Evolutionary conservation across 2,797 vertebrate species (phyloP).

Genomic region (Spondyliosoma cantharus): DNA sequence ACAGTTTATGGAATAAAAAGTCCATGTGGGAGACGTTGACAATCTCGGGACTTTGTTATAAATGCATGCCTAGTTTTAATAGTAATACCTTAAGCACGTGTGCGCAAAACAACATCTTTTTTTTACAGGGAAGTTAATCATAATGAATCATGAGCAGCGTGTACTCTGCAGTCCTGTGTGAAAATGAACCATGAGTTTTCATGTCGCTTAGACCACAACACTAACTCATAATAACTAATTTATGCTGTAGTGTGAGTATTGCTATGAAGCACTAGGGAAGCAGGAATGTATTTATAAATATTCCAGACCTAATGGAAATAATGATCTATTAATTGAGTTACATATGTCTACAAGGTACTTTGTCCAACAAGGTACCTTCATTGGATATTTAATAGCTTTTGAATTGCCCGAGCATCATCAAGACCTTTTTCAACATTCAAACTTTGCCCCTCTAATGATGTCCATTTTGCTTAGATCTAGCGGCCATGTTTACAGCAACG

Average conservation of each 20-base stretch:
- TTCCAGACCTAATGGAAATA: constrained; percentile 56
- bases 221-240: constrained; percentile 16
- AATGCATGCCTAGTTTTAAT: constrained; percentile 14
- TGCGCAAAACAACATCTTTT: constrained; percentile 3
- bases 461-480: constrained; percentile 14
- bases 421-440: constrained; percentile 47
- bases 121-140: constrained; percentile 1
- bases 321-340: constrained; percentile 63
- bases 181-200: constrained; percentile 25
- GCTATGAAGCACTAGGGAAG: constrained; percentile 12
- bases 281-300: constrained; percentile 50
- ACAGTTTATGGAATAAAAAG: background rate
- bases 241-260: background rate
- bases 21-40: background rate
- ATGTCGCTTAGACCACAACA: constrained; percentile 14
- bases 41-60: background rate
- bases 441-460: constrained; percentile 30
- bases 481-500: constrained; percentile 41
- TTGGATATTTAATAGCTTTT: constrained; percentile 68
- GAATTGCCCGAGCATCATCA: constrained; percentile 59
- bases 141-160: constrained; percentile 13
- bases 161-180: background rate
- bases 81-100: constrained; percentile 14
- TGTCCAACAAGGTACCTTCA: constrained; percentile 55
- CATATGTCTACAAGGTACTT: constrained; percentile 59